These are phyloP conservation scores for Acanthis flammea DNA, from an alignment of 2,797 vertebrate species.

Conservation along the genomic window DNA sequence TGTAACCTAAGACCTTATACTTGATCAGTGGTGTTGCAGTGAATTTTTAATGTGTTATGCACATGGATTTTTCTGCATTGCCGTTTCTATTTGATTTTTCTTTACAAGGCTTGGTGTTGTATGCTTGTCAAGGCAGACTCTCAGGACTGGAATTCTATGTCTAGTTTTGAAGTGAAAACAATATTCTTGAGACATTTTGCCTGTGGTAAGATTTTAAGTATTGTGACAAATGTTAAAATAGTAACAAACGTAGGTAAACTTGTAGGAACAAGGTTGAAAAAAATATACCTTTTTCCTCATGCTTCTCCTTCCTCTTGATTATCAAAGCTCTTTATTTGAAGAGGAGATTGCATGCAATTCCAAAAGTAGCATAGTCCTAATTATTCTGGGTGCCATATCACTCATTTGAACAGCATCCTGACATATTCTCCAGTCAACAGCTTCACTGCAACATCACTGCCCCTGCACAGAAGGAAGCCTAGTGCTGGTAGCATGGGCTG, in stretches of 20 bases:
- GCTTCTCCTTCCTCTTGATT: background rate
- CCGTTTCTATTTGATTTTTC: constrained; percentile 18
- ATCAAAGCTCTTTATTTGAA: background rate
- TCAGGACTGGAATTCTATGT: background rate
- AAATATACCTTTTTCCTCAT: background rate
- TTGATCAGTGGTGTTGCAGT: constrained; percentile 41
- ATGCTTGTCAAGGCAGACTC: constrained; percentile 16
- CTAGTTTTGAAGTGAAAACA: constrained; percentile 14
- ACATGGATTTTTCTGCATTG: constrained; percentile 23
- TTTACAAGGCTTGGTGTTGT: background rate
- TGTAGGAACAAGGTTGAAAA: background rate
- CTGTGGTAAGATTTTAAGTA: constrained; percentile 8
- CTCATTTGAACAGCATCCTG: background rate
- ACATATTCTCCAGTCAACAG: background rate
- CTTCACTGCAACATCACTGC: background rate
- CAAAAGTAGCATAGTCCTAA: background rate
- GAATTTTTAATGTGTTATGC: constrained; percentile 39
- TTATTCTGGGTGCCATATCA: background rate
- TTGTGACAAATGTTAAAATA: constrained; percentile 35
- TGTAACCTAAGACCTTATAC: constrained; percentile 49
- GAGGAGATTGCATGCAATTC: background rate
- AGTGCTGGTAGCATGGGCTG: background rate
- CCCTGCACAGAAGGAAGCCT: background rate
- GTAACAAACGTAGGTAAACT: background rate
- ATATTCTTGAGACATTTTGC: constrained; percentile 30